Evolutionary conservation across 2,113 vertebrate genomes (phyloP).

Genomic region (Nothobranchius kuhntae): DNA sequence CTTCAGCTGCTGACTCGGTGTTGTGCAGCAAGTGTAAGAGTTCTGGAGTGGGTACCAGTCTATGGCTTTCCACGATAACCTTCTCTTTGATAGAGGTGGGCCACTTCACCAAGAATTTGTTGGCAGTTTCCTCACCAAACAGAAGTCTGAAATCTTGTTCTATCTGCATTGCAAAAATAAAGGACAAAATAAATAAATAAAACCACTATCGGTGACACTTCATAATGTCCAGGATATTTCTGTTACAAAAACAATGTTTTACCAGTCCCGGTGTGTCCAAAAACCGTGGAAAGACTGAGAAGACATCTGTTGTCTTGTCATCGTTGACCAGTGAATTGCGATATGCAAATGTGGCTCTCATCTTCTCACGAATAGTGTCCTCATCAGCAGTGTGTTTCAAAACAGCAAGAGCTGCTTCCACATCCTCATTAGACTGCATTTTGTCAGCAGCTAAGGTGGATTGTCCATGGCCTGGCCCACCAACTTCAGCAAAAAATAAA

Average conservation of each 20-base stretch:
- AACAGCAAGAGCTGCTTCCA: too few relatives aligned
- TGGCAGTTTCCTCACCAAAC: conserved; percentile 21
- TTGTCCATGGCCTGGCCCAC: conserved; percentile 7
- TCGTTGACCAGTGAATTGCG: conserved; percentile 15
- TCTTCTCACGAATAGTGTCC: conserved; percentile 7
- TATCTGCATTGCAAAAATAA: conserved; percentile 8
- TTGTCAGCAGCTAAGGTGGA: not conserved
- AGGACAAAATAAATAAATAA: not conserved
- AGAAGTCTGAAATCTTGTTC: conserved; percentile 40
- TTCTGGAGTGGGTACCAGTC: conserved; percentile 7
- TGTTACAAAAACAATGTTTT: conserved; percentile 1
- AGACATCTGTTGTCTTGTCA: too few relatives aligned
- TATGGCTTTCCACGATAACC: conserved; percentile 1
- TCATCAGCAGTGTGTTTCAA: conserved; percentile 27
- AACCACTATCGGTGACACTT: not conserved
- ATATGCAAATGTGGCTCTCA: not conserved
- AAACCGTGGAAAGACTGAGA: too few relatives aligned
- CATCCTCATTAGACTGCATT: not conserved
- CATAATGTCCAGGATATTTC: not conserved
- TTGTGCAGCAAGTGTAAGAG: conserved; percentile 1
- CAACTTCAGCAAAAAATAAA: not conserved
- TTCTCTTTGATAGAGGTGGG: conserved; percentile 3
- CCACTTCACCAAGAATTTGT: conserved; percentile 24
- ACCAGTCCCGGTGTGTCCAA: too few relatives aligned
- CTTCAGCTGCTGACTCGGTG: conserved; percentile 4